Evolutionary conservation across 2,113 vertebrate species (phyloP).

Genomic region (Gambusia holbrooki): DNA sequence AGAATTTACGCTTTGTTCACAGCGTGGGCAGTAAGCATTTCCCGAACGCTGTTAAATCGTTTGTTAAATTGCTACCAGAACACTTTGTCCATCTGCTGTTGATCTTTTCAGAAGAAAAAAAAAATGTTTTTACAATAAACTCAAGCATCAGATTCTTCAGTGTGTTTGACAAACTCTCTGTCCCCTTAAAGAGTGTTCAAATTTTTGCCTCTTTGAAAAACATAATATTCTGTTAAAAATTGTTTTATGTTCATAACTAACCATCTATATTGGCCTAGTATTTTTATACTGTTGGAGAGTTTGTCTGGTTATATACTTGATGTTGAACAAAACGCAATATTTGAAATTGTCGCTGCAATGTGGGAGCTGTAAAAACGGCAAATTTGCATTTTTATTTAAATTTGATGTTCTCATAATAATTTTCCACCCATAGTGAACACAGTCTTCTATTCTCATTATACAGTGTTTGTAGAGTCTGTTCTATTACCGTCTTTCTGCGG

Average conservation of each 20-base stretch:
- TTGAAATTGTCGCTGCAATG: conserved; percentile 26
- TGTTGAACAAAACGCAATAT: conserved; percentile 11
- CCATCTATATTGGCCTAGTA: conserved; percentile 26
- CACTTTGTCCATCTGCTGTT: neutral
- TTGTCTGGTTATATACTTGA: conserved; percentile 38
- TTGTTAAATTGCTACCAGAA: neutral
- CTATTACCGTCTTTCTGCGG: neutral
- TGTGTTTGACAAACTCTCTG: neutral
- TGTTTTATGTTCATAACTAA: conserved; percentile 29
- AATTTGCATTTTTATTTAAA: conserved; percentile 67
- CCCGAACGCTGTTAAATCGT: too few relatives aligned
- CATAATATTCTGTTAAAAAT: neutral
- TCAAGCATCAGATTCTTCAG: neutral
- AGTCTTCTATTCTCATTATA: conserved; percentile 13
- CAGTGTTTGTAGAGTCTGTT: neutral
- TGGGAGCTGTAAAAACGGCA: conserved; percentile 27
- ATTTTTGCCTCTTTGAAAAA: neutral
- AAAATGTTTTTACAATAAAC: neutral
- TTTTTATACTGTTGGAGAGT: conserved; percentile 25
- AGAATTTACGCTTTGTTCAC: neutral
- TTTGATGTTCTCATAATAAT: conserved; percentile 58
- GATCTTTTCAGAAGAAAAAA: too few relatives aligned
- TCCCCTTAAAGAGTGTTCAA: neutral
- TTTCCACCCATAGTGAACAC: conserved; percentile 24
- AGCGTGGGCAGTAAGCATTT: neutral